These are phyloP conservation scores for Microdon myrmicae DNA, from an alignment of 2,888 invertebrate species.

Conservation along the genomic window DNA sequence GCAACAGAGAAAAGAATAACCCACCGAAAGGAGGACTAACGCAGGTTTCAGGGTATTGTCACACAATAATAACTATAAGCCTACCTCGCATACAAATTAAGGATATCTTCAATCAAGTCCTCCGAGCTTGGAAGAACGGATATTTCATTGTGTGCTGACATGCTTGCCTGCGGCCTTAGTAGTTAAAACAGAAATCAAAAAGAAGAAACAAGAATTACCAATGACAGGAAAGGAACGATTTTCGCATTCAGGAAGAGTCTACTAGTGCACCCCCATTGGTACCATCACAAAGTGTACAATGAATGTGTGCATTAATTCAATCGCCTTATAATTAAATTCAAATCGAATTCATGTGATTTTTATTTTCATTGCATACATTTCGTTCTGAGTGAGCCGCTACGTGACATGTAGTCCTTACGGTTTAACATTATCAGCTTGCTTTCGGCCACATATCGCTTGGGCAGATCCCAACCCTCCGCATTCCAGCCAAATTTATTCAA, in stretches of 20 bases:
- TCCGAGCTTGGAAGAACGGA: constrained; percentile 36
- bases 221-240: too few relatives aligned
- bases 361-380: constrained; percentile 49
- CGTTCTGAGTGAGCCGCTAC: constrained; percentile 38
- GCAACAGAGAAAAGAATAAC: constrained; percentile 6
- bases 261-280: constrained; percentile 9
- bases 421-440: constrained; percentile 16
- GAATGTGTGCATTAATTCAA: constrained; percentile 55
- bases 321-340: constrained; percentile 56
- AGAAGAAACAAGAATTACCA: constrained; percentile 12
- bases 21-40: constrained; percentile 10
- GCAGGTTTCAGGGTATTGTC: constrained; percentile 18
- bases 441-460: not conserved
- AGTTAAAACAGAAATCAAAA: not conserved
- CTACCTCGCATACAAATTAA: constrained; percentile 45
- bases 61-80: constrained; percentile 43
- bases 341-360: constrained; percentile 57
- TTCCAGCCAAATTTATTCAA: not conserved
- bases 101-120: constrained; percentile 42
- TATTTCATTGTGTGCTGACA: constrained; percentile 5
- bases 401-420: constrained; percentile 48
- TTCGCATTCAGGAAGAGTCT: constrained; percentile 36
- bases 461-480: too few relatives aligned
- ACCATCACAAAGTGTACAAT: too few relatives aligned
- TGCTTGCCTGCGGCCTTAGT: not conserved